A percentile compares a stretch with the other conserved stretches of the same genome.
These are phyloP conservation scores for Drosophila novamexicana DNA, from an alignment of 1,140 invertebrate species.

Conservation along the genomic window DNA sequence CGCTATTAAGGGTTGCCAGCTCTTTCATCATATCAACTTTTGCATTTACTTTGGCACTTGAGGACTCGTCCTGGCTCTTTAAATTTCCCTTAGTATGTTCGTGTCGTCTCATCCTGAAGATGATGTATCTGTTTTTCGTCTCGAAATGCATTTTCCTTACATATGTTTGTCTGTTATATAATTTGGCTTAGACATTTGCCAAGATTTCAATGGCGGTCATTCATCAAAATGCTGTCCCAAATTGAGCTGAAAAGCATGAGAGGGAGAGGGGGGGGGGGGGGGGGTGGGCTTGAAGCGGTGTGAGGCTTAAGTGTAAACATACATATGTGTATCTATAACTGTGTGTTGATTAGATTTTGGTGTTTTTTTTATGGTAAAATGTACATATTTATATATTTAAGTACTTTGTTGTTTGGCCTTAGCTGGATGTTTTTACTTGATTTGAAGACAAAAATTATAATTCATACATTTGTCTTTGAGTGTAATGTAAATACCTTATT, in stretches of 20 bases:
- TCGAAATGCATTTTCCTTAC: constrained; percentile 51
- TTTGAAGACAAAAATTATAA: no score
- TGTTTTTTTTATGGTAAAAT: background rate
- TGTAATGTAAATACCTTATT: background rate
- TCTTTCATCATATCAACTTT: constrained; percentile 50
- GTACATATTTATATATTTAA: no score
- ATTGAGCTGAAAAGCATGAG: constrained; percentile 37
- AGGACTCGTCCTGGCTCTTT: constrained; percentile 29
- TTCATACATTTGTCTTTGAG: background rate
- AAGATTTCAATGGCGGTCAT: constrained; percentile 45
- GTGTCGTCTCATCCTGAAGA: constrained; percentile 18
- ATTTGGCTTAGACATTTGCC: constrained; percentile 48
- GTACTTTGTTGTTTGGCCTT: no score
- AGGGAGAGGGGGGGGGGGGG: background rate
- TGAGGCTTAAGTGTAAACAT: background rate
- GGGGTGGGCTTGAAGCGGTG: background rate
- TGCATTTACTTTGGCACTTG: constrained; percentile 35
- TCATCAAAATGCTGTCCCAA: constrained; percentile 57
- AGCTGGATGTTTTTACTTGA: no score
- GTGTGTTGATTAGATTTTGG: background rate
- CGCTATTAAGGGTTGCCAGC: constrained; percentile 61
- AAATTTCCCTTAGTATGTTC: constrained; percentile 38
- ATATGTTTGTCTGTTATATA: constrained; percentile 47
- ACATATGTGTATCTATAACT: constrained; percentile 4
- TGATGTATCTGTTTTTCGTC: constrained; percentile 58